These are phyloP conservation scores for Saccopteryx bilineata DNA, from an alignment of 2,113 vertebrate genomes.

Conservation along the genomic window DNA sequence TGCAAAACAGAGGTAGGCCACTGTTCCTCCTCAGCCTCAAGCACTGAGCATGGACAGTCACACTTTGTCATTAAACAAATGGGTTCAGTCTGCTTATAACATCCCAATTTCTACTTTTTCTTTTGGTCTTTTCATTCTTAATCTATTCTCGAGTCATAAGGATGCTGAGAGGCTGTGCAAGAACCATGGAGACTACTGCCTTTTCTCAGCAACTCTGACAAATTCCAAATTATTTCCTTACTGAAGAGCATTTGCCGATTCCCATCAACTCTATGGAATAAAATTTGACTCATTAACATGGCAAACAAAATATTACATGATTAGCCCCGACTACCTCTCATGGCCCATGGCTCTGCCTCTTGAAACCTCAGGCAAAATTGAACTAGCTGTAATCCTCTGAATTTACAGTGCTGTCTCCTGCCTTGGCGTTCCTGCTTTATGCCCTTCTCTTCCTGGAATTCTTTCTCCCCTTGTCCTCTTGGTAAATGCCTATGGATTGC, in stretches of 20 bases:
- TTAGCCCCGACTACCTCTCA: not conserved
- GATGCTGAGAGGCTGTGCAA: not conserved
- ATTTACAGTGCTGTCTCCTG: not conserved
- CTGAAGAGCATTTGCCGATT: conserved; percentile 12
- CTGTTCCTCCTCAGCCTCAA: not conserved
- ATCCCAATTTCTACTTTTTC: not conserved
- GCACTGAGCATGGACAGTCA: not conserved
- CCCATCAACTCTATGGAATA: not conserved
- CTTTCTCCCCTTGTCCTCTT: not conserved
- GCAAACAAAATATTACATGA: not conserved
- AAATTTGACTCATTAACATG: not conserved
- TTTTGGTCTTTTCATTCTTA: not conserved
- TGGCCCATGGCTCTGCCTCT: not conserved
- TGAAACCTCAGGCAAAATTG: not conserved
- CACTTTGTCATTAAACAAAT: not conserved
- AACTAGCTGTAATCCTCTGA: not conserved
- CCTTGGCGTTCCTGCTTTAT: not conserved
- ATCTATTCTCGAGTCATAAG: not conserved
- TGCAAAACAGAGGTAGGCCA: not conserved
- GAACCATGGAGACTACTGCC: not conserved
- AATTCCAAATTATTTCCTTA: conserved; percentile 30
- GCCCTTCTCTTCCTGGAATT: not conserved
- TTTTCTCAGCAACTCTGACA: conserved; percentile 34
- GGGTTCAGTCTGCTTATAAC: not conserved
- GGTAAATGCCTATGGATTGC: not conserved